phyloP scores from a whole-genome alignment of 2,113 vertebrate species.

The Myotis brandtii region DNA sequence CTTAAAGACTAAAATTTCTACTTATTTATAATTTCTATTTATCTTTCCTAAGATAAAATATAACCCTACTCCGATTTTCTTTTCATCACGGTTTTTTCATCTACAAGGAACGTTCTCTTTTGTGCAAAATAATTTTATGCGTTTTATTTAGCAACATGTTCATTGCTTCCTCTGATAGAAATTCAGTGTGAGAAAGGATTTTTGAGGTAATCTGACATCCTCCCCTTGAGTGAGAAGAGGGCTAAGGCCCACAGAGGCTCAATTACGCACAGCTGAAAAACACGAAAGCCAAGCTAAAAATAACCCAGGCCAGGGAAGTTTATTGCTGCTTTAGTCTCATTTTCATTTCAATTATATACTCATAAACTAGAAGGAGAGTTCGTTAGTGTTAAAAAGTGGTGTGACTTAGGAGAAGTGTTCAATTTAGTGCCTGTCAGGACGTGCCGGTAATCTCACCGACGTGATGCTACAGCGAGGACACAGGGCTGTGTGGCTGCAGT shows the following conservation, averaged over 20 bases:
- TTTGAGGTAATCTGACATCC: constrained; percentile 35
- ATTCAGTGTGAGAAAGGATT: constrained; percentile 48
- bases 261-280: neutral
- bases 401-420: neutral
- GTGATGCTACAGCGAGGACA: neutral
- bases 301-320: neutral
- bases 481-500: neutral
- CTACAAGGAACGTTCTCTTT: neutral
- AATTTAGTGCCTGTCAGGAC: neutral
- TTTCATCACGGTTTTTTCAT: constrained; percentile 35
- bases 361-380: constrained; percentile 2
- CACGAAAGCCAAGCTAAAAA: neutral
- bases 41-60: constrained; percentile 42
- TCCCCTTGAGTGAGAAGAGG: neutral
- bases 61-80: neutral
- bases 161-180: constrained; percentile 26
- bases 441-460: neutral
- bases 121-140: neutral
- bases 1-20: neutral
- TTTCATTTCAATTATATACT: constrained; percentile 31
- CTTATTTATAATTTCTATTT: constrained; percentile 60
- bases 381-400: neutral
- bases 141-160: constrained; percentile 59
- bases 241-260: neutral
- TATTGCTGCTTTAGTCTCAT: constrained; percentile 20